Percentiles rank a stretch among this genome's conserved stretches.
Conservation (phyloP, 2,888 invertebrate species). For the Alentia gelatinosa region DNA sequence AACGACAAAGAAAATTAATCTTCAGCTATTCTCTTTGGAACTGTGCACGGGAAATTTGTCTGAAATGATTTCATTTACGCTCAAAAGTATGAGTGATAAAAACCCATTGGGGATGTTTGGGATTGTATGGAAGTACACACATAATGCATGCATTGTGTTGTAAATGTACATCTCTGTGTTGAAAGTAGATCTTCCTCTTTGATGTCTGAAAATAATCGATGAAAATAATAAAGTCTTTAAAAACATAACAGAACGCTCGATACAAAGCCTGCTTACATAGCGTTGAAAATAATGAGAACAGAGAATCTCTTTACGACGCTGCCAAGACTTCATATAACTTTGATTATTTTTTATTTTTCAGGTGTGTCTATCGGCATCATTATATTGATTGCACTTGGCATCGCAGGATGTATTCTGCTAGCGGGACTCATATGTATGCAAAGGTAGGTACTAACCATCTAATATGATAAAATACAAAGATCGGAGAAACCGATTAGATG, state of each 20-base stretch:
- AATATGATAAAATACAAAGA: too few relatives aligned
- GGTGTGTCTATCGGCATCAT: slow-evolving; percentile 52
- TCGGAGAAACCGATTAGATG: too few relatives aligned
- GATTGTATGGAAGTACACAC: too few relatives aligned
- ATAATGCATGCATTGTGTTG: too few relatives aligned
- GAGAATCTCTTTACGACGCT: not conserved
- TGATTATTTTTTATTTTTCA: not conserved
- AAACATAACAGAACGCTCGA: not conserved
- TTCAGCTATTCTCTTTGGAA: not conserved
- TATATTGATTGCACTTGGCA: slow-evolving; percentile 46
- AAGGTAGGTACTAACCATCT: slow-evolving; percentile 38
- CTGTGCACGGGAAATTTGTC: too few relatives aligned
- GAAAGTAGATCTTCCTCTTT: too few relatives aligned
- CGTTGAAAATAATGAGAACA: not conserved
- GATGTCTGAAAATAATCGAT: not conserved
- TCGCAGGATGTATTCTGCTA: slow-evolving; percentile 52
- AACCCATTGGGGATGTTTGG: too few relatives aligned
- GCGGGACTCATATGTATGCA: slow-evolving; percentile 53
- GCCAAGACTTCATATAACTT: not conserved
- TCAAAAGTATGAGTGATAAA: too few relatives aligned
- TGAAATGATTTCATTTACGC: too few relatives aligned
- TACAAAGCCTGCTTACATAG: not conserved
- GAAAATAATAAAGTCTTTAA: not conserved
- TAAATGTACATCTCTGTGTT: too few relatives aligned
- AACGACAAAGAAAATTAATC: not conserved